Evolutionary conservation across 2,113 vertebrate species (phyloP).

Genomic region (Mungos mungo): DNA sequence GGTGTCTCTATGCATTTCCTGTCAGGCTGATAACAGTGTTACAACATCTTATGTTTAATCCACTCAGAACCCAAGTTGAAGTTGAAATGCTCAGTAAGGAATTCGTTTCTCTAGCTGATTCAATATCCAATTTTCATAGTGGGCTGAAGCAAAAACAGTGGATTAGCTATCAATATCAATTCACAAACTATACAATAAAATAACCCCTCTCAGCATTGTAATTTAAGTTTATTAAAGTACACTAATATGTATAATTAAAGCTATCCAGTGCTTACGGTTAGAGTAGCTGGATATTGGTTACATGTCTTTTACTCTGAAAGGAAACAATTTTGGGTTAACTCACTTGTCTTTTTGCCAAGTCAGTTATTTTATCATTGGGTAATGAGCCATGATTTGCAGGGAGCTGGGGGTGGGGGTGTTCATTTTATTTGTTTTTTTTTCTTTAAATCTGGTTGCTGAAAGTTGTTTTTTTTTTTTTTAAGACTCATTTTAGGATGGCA

Average conservation of each 20-base stretch:
- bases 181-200: constrained; percentile 67
- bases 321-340: constrained; percentile 55
- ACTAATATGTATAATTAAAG: constrained; percentile 55
- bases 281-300: constrained; percentile 27
- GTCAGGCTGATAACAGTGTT: constrained; percentile 80
- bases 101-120: constrained; percentile 64
- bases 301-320: constrained; percentile 35
- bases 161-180: constrained; percentile 49
- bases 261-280: background rate
- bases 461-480: background rate
- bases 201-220: background rate
- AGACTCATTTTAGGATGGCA: background rate
- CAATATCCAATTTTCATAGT: constrained; percentile 59
- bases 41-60: constrained; percentile 82
- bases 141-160: constrained; percentile 56
- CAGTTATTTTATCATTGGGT: background rate
- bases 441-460: background rate
- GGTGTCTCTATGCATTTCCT: constrained; percentile 79
- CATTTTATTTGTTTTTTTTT: background rate
- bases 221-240: constrained; percentile 58
- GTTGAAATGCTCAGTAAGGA: constrained; percentile 70
- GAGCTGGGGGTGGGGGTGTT: background rate
- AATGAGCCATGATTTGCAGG: background rate
- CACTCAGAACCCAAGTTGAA: constrained; percentile 75
- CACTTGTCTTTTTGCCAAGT: background rate